These are phyloP conservation scores for Gerris lacustris DNA, from an alignment of 2,888 invertebrate genomes.

Conservation along the genomic window DNA sequence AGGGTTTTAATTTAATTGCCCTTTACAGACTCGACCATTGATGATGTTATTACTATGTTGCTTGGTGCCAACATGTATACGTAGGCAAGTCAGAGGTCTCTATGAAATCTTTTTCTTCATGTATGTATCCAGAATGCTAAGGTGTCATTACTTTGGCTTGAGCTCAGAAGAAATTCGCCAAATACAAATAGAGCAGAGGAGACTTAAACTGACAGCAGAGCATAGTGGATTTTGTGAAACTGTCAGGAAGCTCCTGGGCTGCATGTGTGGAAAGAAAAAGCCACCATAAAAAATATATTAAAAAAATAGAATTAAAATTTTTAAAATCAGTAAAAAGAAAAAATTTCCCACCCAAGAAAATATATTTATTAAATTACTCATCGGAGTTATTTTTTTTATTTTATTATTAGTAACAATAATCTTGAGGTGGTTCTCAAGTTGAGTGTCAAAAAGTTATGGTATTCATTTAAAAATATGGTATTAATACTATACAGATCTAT, in stretches of 20 bases:
- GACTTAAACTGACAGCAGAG: background rate
- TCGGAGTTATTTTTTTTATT: too few species aligned
- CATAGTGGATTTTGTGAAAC: background rate
- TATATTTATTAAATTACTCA: too few species aligned
- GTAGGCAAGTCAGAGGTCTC: background rate
- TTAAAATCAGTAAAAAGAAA: too few species aligned
- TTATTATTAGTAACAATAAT: too few species aligned
- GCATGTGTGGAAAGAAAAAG: background rate
- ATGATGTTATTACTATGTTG: background rate
- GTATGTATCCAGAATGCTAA: background rate
- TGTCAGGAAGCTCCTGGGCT: background rate
- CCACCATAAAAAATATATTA: background rate
- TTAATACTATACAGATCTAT: too few species aligned
- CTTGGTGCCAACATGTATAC: background rate
- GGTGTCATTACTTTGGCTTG: background rate
- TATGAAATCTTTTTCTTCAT: background rate
- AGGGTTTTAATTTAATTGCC: too few species aligned
- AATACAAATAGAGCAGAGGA: background rate
- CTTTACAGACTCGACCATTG: conserved; percentile 9
- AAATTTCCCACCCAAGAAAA: too few species aligned
- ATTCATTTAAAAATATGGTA: too few species aligned
- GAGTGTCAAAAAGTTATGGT: too few species aligned
- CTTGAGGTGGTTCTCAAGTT: too few species aligned
- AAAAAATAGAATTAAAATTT: too few species aligned
- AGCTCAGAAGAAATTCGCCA: background rate